These are phyloP conservation scores for Drosophila neutralis DNA, from an alignment of 2,888 invertebrate genomes.

Conservation along the genomic window DNA sequence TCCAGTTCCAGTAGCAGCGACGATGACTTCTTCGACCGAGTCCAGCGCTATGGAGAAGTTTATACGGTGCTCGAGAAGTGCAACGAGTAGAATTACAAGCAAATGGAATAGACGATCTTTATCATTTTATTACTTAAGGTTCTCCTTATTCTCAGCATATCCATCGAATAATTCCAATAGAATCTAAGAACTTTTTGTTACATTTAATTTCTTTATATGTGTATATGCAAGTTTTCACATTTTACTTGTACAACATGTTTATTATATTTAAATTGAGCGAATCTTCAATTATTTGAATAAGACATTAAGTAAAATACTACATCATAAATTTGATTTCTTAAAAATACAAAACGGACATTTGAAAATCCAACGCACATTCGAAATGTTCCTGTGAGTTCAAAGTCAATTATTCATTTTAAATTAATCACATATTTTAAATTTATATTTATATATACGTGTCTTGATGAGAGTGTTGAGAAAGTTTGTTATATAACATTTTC, in stretches of 20 bases:
- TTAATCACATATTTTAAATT: neutral
- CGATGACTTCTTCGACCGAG: slow-evolving; percentile 63
- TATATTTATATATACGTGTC: neutral
- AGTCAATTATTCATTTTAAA: neutral
- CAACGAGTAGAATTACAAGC: slow-evolving; percentile 23
- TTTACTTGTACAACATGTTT: neutral
- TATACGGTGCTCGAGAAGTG: slow-evolving; percentile 45
- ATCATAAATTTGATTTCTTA: neutral
- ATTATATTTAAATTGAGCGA: neutral
- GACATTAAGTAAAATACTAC: neutral
- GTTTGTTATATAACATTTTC: neutral
- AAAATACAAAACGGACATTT: neutral
- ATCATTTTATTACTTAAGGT: neutral
- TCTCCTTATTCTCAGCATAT: neutral
- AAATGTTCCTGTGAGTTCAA: neutral
- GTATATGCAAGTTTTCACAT: neutral
- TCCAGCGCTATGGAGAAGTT: slow-evolving; percentile 66
- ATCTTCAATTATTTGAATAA: neutral
- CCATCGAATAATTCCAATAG: neutral
- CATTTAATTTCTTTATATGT: neutral
- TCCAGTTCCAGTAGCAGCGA: slow-evolving; percentile 67
- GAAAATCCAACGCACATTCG: neutral
- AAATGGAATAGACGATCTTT: neutral
- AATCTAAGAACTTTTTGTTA: neutral
- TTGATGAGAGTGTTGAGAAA: neutral